phyloP scores from a whole-genome alignment of 2,888 invertebrate species.

The Diaprepes abbreviatus region DNA sequence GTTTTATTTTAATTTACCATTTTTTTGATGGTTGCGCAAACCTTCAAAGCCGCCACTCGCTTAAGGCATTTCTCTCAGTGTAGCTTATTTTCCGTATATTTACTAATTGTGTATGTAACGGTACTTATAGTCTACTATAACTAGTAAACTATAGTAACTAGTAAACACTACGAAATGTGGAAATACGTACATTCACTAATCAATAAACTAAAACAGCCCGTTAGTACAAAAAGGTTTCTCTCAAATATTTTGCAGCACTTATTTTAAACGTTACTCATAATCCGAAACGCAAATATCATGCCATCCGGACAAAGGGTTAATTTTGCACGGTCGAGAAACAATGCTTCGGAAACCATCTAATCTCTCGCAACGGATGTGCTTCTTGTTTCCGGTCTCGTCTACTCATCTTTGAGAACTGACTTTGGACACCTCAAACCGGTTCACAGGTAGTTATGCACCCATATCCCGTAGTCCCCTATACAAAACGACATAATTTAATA shows the following conservation, averaged over 20 bases:
- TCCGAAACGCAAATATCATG: not conserved
- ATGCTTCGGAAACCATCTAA: slow-evolving; percentile 15
- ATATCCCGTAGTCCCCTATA: not conserved
- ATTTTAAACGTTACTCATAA: slow-evolving; percentile 1
- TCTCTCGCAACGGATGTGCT: slow-evolving; percentile 14
- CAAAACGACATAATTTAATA: slow-evolving; percentile 12
- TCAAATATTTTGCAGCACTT: not conserved
- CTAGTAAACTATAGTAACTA: too few species aligned
- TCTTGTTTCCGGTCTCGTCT: slow-evolving; percentile 13
- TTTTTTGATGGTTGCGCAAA: too few species aligned
- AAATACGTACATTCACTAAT: too few species aligned
- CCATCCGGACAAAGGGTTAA: slow-evolving; percentile 8
- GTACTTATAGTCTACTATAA: too few species aligned
- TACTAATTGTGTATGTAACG: too few species aligned
- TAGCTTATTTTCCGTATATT: too few species aligned
- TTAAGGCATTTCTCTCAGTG: too few species aligned
- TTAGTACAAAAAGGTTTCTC: too few species aligned
- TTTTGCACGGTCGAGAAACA: slow-evolving; percentile 21
- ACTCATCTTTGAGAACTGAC: slow-evolving; percentile 14
- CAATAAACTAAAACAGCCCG: too few species aligned
- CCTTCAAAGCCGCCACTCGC: too few species aligned
- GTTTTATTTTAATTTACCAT: too few species aligned
- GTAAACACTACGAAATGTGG: too few species aligned
- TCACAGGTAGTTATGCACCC: slow-evolving; percentile 11
- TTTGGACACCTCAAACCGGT: slow-evolving; percentile 10